Conservation (phyloP, 1,140 invertebrate genomes). For the Drosophila erecta region DNA sequence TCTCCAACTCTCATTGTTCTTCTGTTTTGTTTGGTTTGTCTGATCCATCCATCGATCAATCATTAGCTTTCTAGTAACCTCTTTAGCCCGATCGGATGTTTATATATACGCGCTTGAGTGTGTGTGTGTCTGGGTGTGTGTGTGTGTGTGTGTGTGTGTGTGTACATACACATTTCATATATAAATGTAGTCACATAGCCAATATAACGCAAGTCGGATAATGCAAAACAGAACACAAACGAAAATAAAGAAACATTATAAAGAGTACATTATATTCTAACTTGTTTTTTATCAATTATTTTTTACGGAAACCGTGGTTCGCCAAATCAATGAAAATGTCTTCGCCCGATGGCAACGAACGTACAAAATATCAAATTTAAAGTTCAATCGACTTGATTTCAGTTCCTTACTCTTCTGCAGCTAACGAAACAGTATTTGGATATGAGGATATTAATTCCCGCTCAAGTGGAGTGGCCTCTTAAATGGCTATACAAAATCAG, state of each 20-base stretch:
- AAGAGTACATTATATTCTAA: conserved; percentile 19
- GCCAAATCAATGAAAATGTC: conserved; percentile 27
- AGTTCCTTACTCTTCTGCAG: conserved; percentile 8
- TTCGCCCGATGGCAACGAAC: conserved; percentile 9
- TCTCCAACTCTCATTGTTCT: conserved; percentile 17
- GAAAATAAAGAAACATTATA: conserved; percentile 7
- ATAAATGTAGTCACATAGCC: conserved; percentile 28
- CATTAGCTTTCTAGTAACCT: conserved; percentile 33
- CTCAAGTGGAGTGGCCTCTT: conserved; percentile 10
- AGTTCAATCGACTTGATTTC: conserved; percentile 10
- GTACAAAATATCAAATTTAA: conserved; percentile 31
- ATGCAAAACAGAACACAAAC: conserved; percentile 24
- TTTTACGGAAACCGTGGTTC: conserved; percentile 25
- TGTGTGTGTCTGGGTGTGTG: conserved; percentile 19
- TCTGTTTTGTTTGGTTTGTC: conserved; percentile 35
- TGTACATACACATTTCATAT: conserved; percentile 41
- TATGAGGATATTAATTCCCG: conserved; percentile 6
- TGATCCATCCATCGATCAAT: conserved; percentile 22
- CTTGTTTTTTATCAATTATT: not conserved
- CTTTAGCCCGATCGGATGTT: conserved; percentile 44
- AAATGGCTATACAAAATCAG: conserved; percentile 42
- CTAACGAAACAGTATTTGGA: conserved; percentile 1
- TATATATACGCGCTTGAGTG: conserved; percentile 32
- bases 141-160: conserved; percentile 12
- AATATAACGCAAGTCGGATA: conserved; percentile 19